These are phyloP conservation scores for Rapana venosa DNA, from an alignment of 2,888 invertebrate genomes.

Conservation along the genomic window DNA sequence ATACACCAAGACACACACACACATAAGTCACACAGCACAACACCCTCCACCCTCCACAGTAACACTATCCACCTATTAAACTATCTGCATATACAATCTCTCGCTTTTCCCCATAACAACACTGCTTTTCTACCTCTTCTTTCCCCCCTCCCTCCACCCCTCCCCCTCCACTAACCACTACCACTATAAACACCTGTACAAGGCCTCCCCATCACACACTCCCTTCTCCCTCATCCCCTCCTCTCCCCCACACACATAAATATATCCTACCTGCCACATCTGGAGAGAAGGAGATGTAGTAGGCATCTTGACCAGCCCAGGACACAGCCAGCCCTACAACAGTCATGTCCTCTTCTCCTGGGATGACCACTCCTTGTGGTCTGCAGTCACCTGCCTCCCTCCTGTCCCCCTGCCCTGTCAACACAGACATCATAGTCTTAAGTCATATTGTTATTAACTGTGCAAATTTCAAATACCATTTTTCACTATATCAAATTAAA, in stretches of 20 bases:
- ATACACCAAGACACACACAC: background rate
- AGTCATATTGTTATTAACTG: no score
- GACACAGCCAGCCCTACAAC: constrained; percentile 77
- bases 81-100: no score
- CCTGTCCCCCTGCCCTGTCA: background rate
- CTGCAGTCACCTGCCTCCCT: background rate
- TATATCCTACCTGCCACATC: constrained; percentile 25
- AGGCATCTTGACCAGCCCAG: constrained; percentile 77
- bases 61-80: no score
- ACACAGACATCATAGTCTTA: background rate
- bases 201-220: background rate
- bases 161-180: no score
- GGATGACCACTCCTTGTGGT: constrained; percentile 42
- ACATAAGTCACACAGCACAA: background rate
- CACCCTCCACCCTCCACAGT: no score
- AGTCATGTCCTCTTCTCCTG: constrained; percentile 56
- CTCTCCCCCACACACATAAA: background rate
- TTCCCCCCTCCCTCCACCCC: no score
- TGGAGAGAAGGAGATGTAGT: constrained; percentile 71
- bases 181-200: no score
- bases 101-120: no score
- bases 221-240: background rate
- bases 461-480: no score
- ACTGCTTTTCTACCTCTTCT: no score
- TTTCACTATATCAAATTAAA: no score